phyloP scores from a whole-genome alignment of 2,888 invertebrate species.

The Ditula angustiorana region DNA sequence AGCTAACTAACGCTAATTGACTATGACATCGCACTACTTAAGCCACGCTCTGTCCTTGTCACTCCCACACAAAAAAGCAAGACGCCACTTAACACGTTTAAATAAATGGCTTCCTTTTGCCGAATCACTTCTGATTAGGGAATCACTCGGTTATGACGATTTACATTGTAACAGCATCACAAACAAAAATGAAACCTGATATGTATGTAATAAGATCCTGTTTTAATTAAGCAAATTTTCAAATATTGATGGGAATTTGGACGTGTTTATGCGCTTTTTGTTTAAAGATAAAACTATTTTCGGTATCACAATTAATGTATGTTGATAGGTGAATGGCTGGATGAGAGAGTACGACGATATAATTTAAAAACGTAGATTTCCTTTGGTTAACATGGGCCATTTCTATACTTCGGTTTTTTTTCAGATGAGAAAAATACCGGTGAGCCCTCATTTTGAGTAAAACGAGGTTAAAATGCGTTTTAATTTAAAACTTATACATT shows the following conservation, averaged over 20 bases:
- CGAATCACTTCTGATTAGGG: conserved; percentile 43
- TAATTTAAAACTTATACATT: too few species aligned
- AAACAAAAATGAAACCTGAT: neutral
- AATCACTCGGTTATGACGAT: conserved; percentile 15
- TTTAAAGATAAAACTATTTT: neutral
- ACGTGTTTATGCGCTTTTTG: conserved; percentile 3
- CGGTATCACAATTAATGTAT: neutral
- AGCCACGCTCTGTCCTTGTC: conserved; percentile 57
- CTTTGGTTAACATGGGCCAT: too few species aligned
- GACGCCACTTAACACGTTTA: conserved; percentile 44
- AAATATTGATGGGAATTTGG: neutral
- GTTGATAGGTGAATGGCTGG: neutral
- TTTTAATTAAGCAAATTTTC: neutral
- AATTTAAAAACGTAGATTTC: too few species aligned
- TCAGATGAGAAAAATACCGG: too few species aligned
- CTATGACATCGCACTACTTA: conserved; percentile 75
- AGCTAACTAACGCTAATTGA: conserved; percentile 70
- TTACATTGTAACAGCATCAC: neutral
- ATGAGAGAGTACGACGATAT: too few species aligned
- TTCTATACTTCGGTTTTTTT: too few species aligned
- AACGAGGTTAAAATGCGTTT: too few species aligned
- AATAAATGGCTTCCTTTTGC: conserved; percentile 64
- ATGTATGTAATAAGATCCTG: neutral
- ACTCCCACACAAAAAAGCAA: conserved; percentile 49
- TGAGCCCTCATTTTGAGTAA: too few species aligned